Evolutionary conservation across 2,113 vertebrate genomes (phyloP), one percentile per base, ranked within the genome.

Genomic region (Lichenostomus cassidix): DNA sequence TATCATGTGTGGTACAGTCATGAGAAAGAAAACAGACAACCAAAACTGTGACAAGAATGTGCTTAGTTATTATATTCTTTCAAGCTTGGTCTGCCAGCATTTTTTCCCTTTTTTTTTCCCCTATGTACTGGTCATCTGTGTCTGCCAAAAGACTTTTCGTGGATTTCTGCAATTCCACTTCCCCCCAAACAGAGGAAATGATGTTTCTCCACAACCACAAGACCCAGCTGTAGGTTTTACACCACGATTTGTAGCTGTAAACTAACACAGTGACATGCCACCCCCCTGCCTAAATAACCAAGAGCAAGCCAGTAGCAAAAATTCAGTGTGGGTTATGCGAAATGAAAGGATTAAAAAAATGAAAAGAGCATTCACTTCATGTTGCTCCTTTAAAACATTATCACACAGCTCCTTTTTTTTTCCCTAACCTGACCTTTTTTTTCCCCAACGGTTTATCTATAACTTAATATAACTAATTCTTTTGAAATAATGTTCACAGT

Each of bases 401-500:
- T 90, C 93, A 83, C 94, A 94, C 27, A 65, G 90, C 88, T 93
- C 60, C 35, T 47, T 94, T 94, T 64, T 91, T 92, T 81, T 85
- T 5, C 5, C 90, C 93, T 96, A 98, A 97, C 95, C 92, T 97
- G 96, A 97, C 98, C 94, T 97, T 98, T 98, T 92, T 80, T n/a
- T 58, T 91, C 96, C 97, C 97, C 96, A 97, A 97, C 10, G 85
- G 97, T 98, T 98, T 98, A 96, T 97, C 98, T 98, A 97, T 98
- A 98, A 97, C 97, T 97, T 98, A 97, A 98, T 98, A 98, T 98
- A 97, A 97, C 94, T 98, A 99, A 98, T 98, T 98, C 98, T 98
- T 98, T 98, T 98, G 98, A 98, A 98, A 98, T 98, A 98, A 98
- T 96, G 97, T 98, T 98, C 97, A 93, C 97, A 97, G 96, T 98